These are phyloP conservation scores for Cheirogaleus medius DNA, from an alignment of 2,113 vertebrate species.

Conservation along the genomic window DNA sequence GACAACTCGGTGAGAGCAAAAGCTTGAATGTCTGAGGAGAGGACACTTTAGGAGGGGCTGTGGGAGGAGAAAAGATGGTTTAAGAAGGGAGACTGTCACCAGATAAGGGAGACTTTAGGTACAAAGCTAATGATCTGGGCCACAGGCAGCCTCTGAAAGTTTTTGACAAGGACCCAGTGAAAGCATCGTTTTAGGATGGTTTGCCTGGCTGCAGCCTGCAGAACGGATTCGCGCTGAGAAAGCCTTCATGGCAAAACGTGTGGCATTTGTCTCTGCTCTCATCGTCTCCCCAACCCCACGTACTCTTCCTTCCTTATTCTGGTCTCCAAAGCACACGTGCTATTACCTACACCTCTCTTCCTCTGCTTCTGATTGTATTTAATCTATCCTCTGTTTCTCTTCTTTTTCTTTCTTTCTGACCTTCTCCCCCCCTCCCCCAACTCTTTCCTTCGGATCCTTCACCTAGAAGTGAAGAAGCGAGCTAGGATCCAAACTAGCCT, in stretches of 20 bases:
- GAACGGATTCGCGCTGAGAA: background rate
- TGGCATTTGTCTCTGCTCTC: accelerated
- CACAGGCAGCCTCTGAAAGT: background rate
- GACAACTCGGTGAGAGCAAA: background rate
- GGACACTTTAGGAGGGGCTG: background rate
- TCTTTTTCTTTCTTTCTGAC: background rate
- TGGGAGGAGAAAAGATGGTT: background rate
- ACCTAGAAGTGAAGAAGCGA: background rate
- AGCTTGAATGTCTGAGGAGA: background rate
- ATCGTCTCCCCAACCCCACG: background rate
- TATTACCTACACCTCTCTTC: background rate
- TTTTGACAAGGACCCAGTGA: background rate
- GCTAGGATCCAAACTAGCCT: background rate
- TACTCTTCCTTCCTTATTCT: background rate
- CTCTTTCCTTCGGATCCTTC: background rate
- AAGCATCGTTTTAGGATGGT: background rate
- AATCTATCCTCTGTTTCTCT: background rate
- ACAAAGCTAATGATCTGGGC: background rate
- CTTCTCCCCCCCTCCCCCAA: background rate
- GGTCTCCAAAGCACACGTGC: background rate
- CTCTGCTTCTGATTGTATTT: background rate
- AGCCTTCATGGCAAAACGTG: background rate
- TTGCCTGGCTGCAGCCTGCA: background rate
- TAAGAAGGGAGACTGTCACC: background rate
- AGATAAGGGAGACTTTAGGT: background rate